Base-by-base conservation (phyloP, 2,113 vertebrate genomes). In the Rissa tridactyla region DNA sequence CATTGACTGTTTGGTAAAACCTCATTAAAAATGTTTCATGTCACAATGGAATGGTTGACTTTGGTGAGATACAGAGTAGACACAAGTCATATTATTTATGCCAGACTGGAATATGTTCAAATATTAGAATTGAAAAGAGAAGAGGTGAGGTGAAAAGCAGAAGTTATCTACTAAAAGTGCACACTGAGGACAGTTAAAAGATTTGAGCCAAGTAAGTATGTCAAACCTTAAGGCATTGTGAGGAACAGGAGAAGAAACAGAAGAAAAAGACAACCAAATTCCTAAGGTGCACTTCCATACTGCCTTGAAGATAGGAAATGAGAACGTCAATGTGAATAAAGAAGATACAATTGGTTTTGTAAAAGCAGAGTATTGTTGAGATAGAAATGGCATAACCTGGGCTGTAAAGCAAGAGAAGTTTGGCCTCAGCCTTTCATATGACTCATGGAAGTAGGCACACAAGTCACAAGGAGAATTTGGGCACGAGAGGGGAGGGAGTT, bases 381-480 rank as follows among this genome's bases (percentile, higher is more conserved):
- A 27, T 16, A 8, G 12, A 82, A 77, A n/a, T 11, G 13, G 1
- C 15, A 57, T 66, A 68, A 73, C 7, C 8, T 25, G 38, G 18
- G 7, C 11, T 62, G 22, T 46, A 58, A 85, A 17, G 2, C 8
- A 62, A 11, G 7, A 47, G 9, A 76, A 49, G 10, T 44, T 82
- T 30, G 34, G 10, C 3, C 13, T 79, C 27, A 42, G 21, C 13
- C 11, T 72, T 86, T 68, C 2, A 0, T 55, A 13, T 40, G 26
- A 18, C 8, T 86, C 19, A 3, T 16, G n/a, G 22, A 58, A 66
- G 11, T 1, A 23, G 5, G 3, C 1, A 3, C 10, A 19, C 11
- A 65, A 13, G 12, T 46, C 44, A 57, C 8, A 30, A 17, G 46
- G 17, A 52, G 13, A 64, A 22, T 11, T 17, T 36, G 51, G 18